Base-by-base conservation (phyloP, 1,140 invertebrate species). In the Eulimnadia texana region DNA sequence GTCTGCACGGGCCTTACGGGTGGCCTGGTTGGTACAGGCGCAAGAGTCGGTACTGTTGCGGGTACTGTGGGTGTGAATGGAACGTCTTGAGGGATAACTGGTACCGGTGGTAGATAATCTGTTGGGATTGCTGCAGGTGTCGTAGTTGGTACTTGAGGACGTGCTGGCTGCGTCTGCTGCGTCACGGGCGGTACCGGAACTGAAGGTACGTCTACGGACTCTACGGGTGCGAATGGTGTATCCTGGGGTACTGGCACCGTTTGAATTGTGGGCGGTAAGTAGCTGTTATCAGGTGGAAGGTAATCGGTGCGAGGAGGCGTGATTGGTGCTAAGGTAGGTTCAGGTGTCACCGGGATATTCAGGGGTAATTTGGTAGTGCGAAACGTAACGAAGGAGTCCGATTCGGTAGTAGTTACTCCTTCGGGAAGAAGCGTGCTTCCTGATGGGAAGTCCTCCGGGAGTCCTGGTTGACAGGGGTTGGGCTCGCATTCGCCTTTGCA, bases 401-500 rank as follows among this genome's bases (percentile, higher is more conserved):
- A 25, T 23, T n/a, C 29, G 1, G 47, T 49, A 0, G 47, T 49
- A 3, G 29, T 58, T 11, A 27, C 56, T 16, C 23, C 28, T 13
- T 58, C 47, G 11, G 53, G 11, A 2, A 22, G 10, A 19, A 51
- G 24, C 1, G 20, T 9, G 23, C 19, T 20, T 9, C n/a, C 28
- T 2, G 60, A 54, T 6, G 29, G 10, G n/a, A 33, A 13, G 19
- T 11, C 24, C 58, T 23, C 60, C n/a, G n/a, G n/a, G n/a, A n/a
- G n/a, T n/a, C n/a, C 28, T 23, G 42, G 29, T 27, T 47, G 47
- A 27, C 63, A 64, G 13, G 58, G 25, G 27, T 56, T 53, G 1
- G 42, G 33, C 19, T 60, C 58, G 57, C 70, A 71, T 16, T 64
- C 65, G 54, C 65, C 67, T 63, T 73, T 70, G 51, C 72, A 73